Evolutionary conservation across 2,888 invertebrate genomes (phyloP), one percentile per base, ranked within the genome.

Genomic region (Thereva unica): DNA sequence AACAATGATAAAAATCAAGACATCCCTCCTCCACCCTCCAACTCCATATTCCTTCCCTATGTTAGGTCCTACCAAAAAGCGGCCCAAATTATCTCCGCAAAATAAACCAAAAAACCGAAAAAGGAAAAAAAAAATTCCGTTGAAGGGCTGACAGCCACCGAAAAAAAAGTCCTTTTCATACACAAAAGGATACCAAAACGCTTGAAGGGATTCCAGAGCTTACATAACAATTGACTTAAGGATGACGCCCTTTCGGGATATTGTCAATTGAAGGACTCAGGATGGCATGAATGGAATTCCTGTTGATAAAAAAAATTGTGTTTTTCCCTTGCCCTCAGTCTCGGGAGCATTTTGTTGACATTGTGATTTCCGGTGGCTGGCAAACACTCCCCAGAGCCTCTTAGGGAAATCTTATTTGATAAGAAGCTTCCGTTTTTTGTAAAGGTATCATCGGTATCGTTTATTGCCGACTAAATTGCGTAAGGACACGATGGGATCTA

Each of bases 171-270:
- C 52, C 41, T 52, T 44, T 64, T 53, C 53, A 52, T 12, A 53
- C 50, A 41, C 38, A 12, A 53, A 53, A 49, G 41, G 50, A 52
- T 41, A 42, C 41, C 42, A 64, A 52, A 52, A 40, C 59, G 57
- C 52, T 57, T 59, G 35, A 59, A 42, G 66, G 66, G 66, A 66
- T 66, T 57, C 59, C 12, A 34, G 23, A 44, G 52, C 52, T 59
- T 59, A 59, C 45, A 59, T 53, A 66, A 66, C 66, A 66, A 66
- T 66, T 66, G 66, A 66, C 59, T 67, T 67, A 67, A 56, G 56
- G 50, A 67, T 55, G 63, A 67, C 67, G 67, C 64, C 56, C 56
- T 67, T 64, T 50, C 55, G 44, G 64, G 67, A 67, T 67, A 64
- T 67, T 67, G 64, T 67, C 56, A 56, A 64, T 67, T 67, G 64